Conservation (phyloP, 2,797 vertebrate genomes). For the Otus scops region DNA sequence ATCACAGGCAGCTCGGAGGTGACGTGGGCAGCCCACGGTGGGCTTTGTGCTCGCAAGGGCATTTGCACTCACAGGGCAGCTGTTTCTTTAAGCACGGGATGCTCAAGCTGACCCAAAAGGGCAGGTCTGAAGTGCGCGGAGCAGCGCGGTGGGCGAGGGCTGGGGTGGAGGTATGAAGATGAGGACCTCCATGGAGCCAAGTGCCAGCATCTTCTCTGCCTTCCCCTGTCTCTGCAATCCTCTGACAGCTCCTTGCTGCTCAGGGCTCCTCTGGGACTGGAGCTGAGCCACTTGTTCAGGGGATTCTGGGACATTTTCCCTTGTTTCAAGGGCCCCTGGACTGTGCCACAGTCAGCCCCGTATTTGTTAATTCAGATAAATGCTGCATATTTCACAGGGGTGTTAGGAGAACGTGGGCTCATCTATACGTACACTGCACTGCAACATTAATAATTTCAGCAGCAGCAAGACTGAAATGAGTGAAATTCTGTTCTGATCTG, state of each 20-base stretch:
- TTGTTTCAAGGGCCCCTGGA: background rate
- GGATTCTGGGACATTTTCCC: too few species aligned
- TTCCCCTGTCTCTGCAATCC: background rate
- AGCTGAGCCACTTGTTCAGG: background rate
- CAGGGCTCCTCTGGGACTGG: accelerated
- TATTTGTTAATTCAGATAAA: background rate
- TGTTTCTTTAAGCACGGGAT: accelerated
- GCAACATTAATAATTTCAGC: background rate
- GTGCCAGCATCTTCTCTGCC: background rate
- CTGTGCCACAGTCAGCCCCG: accelerated
- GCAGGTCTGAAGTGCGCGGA: background rate
- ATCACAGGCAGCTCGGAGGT: background rate
- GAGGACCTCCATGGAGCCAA: background rate
- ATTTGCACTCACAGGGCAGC: accelerated
- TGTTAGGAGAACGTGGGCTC: background rate
- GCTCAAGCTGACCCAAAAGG: background rate
- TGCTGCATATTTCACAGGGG: accelerated
- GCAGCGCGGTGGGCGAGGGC: background rate
- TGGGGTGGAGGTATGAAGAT: background rate
- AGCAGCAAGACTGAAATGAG: background rate
- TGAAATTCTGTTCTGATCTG: background rate
- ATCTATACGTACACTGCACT: accelerated
- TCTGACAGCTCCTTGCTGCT: background rate
- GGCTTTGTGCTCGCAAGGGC: accelerated
- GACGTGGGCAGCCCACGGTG: accelerated